These are phyloP conservation scores for Amiota minor DNA, from an alignment of 2,888 invertebrate genomes.

Conservation along the genomic window DNA sequence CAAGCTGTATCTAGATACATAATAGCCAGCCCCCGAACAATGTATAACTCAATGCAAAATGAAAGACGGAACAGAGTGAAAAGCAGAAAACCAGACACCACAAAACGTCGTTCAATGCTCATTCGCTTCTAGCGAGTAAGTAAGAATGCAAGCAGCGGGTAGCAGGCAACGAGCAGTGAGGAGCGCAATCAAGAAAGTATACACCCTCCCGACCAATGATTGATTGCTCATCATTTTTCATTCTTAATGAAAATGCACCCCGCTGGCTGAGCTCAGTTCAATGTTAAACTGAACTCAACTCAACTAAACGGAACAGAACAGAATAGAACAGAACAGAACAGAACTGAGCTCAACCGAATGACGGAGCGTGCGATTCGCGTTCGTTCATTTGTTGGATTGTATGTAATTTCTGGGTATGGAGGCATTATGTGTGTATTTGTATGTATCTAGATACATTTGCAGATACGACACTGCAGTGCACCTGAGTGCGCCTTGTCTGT, in stretches of 20 bases:
- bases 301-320: conserved; percentile 29
- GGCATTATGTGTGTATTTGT: conserved; percentile 34
- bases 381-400: conserved; percentile 37
- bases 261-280: conserved; percentile 61
- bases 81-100: conserved; percentile 15
- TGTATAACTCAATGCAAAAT: conserved; percentile 4
- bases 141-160: conserved; percentile 30
- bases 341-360: too few species aligned
- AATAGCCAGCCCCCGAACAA: conserved; percentile 26
- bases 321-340: too few species aligned
- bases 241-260: conserved; percentile 75
- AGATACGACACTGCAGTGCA: conserved; percentile 45
- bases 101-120: too few species aligned
- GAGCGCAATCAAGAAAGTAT: background rate
- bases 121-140: conserved; percentile 24
- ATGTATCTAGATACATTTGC: conserved; percentile 35
- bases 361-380: conserved; percentile 53
- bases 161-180: conserved; percentile 43
- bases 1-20: conserved; percentile 57
- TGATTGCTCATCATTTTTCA: conserved; percentile 75
- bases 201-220: conserved; percentile 73
- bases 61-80: conserved; percentile 8
- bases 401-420: conserved; percentile 8
- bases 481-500: conserved; percentile 49
- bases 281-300: conserved; percentile 33